Conservation (phyloP, 2,888 invertebrate genomes). For the Scaeva pyrastri region DNA sequence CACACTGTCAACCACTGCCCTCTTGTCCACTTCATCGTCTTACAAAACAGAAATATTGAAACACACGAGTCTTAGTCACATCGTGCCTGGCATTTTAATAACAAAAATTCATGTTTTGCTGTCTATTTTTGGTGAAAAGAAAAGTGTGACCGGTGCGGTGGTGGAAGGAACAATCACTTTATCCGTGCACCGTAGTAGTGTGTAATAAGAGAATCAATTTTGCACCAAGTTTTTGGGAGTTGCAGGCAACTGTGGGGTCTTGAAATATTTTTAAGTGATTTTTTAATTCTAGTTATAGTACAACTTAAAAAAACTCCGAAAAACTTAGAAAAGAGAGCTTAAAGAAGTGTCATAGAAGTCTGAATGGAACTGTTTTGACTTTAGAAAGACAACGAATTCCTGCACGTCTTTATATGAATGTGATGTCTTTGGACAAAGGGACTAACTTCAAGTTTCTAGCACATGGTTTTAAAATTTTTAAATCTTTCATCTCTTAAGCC, state of each 20-base stretch:
- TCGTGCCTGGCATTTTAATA: slow-evolving; percentile 72
- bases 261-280: background rate
- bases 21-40: slow-evolving; percentile 47
- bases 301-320: too few relatives aligned
- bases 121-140: slow-evolving; percentile 46
- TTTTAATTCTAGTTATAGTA: too few relatives aligned
- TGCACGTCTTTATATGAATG: too few relatives aligned
- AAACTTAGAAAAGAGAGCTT: too few relatives aligned
- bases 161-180: slow-evolving; percentile 29
- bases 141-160: slow-evolving; percentile 34
- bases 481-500: too few relatives aligned
- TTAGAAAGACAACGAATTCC: too few relatives aligned
- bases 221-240: slow-evolving; percentile 9
- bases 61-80: slow-evolving; percentile 55
- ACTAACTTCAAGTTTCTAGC: too few relatives aligned
- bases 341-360: too few relatives aligned
- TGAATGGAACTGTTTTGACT: too few relatives aligned
- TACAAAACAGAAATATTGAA: slow-evolving; percentile 43
- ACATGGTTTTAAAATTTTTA: too few relatives aligned
- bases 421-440: too few relatives aligned
- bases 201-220: slow-evolving; percentile 38
- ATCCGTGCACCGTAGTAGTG: background rate
- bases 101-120: slow-evolving; percentile 54
- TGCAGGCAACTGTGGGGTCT: slow-evolving; percentile 33
- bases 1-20: background rate